These are phyloP conservation scores for Metridium senile DNA, from an alignment of 92 coral and sea anemone genomes.

Conservation along the genomic window DNA sequence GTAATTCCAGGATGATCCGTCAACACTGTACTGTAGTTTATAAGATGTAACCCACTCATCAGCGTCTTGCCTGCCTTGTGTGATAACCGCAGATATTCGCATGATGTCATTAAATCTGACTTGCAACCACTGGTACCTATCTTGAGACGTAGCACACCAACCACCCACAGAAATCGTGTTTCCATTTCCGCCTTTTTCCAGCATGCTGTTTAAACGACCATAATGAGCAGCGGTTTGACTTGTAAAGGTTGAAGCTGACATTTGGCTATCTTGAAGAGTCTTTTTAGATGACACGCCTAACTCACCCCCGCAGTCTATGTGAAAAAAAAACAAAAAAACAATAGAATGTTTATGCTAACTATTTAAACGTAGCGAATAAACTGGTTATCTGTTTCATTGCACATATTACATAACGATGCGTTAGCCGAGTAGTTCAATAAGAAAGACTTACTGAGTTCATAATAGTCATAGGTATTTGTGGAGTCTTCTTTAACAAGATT, in stretches of 20 bases:
- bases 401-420: neutral
- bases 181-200: conserved; percentile 11
- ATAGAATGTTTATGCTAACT: no score
- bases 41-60: conserved; percentile 71
- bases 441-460: conserved; percentile 68
- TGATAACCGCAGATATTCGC: conserved; percentile 70
- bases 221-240: conserved; percentile 23
- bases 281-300: conserved; percentile 45
- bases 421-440: neutral
- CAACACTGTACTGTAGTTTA: conserved; percentile 61
- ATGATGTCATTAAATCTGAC: conserved; percentile 32
- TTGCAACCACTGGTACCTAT: conserved; percentile 64
- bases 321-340: neutral
- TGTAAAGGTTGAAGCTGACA: conserved; percentile 60
- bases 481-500: conserved; percentile 20
- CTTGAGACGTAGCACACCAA: conserved; percentile 55
- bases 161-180: conserved; percentile 42
- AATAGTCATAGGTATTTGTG: conserved; percentile 39
- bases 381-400: neutral
- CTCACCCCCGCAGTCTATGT: conserved; percentile 52
- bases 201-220: conserved; percentile 52
- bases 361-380: no score
- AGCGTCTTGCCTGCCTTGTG: conserved; percentile 71
- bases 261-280: conserved; percentile 43
- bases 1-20: conserved; percentile 54